Evolutionary conservation across 1,140 invertebrate species (phyloP).

Genomic region (Archivesica marissinica): DNA sequence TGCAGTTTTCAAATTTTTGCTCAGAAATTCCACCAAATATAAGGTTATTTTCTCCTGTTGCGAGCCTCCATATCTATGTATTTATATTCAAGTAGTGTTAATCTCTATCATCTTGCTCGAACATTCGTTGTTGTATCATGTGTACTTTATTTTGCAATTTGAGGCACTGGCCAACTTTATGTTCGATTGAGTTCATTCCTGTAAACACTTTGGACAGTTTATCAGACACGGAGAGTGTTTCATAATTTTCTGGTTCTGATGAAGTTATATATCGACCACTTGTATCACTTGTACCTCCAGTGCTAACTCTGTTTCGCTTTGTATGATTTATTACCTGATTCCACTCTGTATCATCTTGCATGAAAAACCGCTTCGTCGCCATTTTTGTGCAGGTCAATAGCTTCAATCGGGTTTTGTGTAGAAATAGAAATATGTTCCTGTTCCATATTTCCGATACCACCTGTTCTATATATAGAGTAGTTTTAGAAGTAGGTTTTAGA

Average conservation of each 20-base stretch:
- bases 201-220: not conserved
- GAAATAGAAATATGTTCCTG: no score
- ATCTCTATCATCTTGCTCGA: not conserved
- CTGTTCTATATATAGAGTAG: no score
- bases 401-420: not conserved
- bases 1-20: not conserved
- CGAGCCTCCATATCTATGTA: not conserved
- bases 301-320: not conserved
- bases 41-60: conserved; percentile 5
- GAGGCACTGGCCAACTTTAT: not conserved
- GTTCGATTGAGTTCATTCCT: not conserved
- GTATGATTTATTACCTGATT: not conserved
- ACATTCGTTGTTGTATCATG: not conserved
- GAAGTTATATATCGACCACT: not conserved
- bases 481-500: no score
- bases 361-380: not conserved
- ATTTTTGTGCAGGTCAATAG: not conserved
- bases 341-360: not conserved
- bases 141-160: not conserved
- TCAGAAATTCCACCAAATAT: not conserved
- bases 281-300: not conserved
- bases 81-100: conserved; percentile 18
- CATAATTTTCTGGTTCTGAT: not conserved
- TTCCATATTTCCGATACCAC: no score
- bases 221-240: not conserved